Evolutionary conservation across 2,797 vertebrate genomes (phyloP).

Genomic region (Rousettus madagascariensis): DNA sequence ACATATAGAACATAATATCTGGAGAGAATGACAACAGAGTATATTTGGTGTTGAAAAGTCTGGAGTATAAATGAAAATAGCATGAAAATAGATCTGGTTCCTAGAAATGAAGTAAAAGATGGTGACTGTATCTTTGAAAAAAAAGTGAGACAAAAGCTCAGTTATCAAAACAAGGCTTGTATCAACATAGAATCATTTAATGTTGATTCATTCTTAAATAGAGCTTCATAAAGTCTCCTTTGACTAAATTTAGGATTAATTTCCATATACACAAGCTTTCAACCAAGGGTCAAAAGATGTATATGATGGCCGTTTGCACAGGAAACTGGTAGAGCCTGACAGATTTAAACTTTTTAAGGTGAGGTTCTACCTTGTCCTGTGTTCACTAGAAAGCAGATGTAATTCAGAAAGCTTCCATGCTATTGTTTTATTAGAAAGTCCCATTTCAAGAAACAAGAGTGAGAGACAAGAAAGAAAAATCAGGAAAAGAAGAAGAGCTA

Average conservation of each 20-base stretch:
- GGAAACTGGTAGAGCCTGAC: background rate
- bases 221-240: background rate
- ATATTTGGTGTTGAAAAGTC: background rate
- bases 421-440: background rate
- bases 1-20: background rate
- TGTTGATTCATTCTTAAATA: background rate
- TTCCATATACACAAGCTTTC: background rate
- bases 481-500: background rate
- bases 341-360: background rate
- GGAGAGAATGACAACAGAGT: background rate
- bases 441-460: background rate
- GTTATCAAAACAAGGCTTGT: background rate
- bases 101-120: background rate
- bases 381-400: background rate
- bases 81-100: background rate
- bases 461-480: background rate
- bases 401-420: background rate
- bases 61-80: background rate
- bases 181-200: background rate
- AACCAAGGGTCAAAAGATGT: background rate
- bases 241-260: background rate
- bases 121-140: background rate
- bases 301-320: background rate
- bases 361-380: background rate
- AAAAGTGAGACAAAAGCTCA: background rate